Evolutionary conservation across 1,140 invertebrate genomes (phyloP).

Genomic region (Drosophila leontia): DNA sequence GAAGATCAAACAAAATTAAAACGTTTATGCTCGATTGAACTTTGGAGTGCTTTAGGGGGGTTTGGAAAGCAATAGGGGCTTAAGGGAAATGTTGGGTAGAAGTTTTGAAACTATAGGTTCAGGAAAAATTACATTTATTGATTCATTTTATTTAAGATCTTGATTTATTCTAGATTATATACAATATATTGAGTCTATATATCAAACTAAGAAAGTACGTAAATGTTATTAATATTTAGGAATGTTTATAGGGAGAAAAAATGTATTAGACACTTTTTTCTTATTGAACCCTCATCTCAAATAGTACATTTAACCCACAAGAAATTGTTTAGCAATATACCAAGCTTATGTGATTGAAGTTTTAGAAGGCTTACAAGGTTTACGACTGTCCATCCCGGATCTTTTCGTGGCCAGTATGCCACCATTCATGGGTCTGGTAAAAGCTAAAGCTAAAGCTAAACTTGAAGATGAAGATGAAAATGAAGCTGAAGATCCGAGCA

Average conservation of each 20-base stretch:
- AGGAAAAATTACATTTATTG: too few relatives aligned
- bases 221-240: too few relatives aligned
- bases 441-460: conserved; percentile 4
- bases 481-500: conserved; percentile 10
- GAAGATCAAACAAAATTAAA: conserved; percentile 11
- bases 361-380: neutral
- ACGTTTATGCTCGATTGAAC: neutral
- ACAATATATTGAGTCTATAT: neutral
- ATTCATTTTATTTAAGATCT: too few relatives aligned
- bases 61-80: neutral
- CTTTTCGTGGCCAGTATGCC: neutral
- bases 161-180: neutral
- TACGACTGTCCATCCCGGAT: conserved; percentile 16
- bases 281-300: neutral
- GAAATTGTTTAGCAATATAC: neutral
- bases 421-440: conserved; percentile 28
- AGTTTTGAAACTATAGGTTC: neutral
- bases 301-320: neutral
- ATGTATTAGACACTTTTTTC: neutral
- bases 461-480: neutral
- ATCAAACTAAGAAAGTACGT: too few relatives aligned
- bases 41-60: neutral
- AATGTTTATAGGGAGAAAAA: too few relatives aligned
- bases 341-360: neutral
- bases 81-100: neutral